Evolutionary conservation across 1,140 invertebrate genomes (phyloP), one percentile per base, ranked within the genome.

Genomic region (Planococcus citri): DNA sequence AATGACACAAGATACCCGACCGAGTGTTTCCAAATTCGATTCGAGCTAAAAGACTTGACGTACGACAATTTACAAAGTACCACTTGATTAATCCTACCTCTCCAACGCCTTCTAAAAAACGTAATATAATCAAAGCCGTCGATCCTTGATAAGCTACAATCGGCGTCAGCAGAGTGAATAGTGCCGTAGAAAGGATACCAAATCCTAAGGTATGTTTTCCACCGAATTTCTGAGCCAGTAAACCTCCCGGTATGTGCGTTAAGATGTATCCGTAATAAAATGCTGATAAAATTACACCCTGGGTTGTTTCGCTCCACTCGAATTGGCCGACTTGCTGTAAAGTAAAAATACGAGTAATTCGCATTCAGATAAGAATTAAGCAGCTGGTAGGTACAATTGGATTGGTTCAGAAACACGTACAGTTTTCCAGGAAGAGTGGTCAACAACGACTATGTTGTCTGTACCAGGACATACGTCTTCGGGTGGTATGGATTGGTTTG

Each of bases 121-220:
- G 80, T 0, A 88, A 76, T 0, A 84, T 79, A 57, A 88, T 86
- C 9, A 90, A 77, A 21, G 73, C 70, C 82, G 84, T 37, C 77
- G 83, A 10, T 10, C 74, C 74, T 27, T 27, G 21, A 8, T 72
- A 74, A 12, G 87, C 84, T n/a, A 84, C 84, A 73, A 81, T 79
- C 0, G 86, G 88, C 10, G 83, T 90, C 24, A 87, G 77, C 69
- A 88, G 79, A 12, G 88, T 89, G 77, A 94, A 86, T 12, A 93
- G 75, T 0, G 82, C 78, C 0, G 82, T 79, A 0, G 79, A 73
- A 70, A 77, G 81, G 12, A 78, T 79, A 0, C 82, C 81, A 12
- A 79, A 68, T 22, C 81, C 80, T 69, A 85, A 78, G 17, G 82
- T 77, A 22, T 77, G 73, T 70, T 86, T 86, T 1, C 84, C 84